Evolutionary conservation across 2,797 vertebrate species (phyloP), one percentile per base, ranked within the genome.

Genomic region (Hyperoplus lanceolatus): DNA sequence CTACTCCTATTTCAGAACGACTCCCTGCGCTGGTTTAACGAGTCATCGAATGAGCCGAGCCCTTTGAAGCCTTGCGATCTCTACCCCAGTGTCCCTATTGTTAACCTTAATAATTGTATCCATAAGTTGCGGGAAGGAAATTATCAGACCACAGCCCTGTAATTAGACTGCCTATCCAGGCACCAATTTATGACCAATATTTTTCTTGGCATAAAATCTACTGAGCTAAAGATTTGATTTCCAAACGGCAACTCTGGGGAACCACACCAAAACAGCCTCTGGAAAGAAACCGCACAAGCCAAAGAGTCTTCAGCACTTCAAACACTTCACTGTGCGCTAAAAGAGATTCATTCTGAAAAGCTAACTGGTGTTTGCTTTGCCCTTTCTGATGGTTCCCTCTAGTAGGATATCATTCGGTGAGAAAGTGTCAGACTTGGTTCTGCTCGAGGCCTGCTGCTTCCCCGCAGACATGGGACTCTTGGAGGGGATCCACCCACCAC

Each of bases 371-470:
- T 92, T 92, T 92, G 73, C 86, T 87, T 90, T 89, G 81, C 83
- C 76, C 75, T 88, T 87, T 87, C 80, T 71, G 80, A 86, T 75
- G 87, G 85, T 90, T 90, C 58, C 75, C 81, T 89, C 88, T 81
- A 83, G 84, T 75, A 81, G 85, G 81, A 89, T 91, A 93, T 91
- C 89, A 87, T 90, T 93, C 90, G 89, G 89, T 90, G 87, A 92
- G 90, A 93, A 94, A 91, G 85, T 90, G 90, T 92, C 90, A 92
- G 86, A 86, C 76, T 87, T 6, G 62, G 90, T 93, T 93, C 90
- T 73, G 63, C 77, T 92, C 62, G 55, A 69, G 79, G 85, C 75
- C 83, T 18, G 82, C 59, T 70, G 85, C 85, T 75, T 90, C 81
- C 83, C 87, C 62, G 7, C 77, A 85, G 81, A 86, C 75, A 73